Evolutionary conservation across 2,888 invertebrate species (phyloP), one percentile per base, ranked within the genome.

Genomic region (Steinernema scapterisci): DNA sequence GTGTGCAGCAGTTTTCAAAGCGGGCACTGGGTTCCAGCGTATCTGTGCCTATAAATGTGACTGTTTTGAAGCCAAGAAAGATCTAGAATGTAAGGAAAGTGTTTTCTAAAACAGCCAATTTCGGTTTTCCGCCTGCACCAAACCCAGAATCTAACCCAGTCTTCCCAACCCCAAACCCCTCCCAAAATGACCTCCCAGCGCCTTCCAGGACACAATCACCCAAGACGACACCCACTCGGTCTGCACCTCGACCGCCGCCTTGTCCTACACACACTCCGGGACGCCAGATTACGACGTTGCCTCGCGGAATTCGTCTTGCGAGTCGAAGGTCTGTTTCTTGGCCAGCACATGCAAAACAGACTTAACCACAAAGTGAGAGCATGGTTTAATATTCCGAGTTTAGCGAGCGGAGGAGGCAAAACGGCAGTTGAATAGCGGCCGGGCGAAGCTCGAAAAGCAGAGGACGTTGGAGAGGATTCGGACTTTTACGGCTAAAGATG

Each of bases 371-470:
- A 38, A 38, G 9, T 38, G 38, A 38, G 5, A 38, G n/a, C n/a
- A n/a, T n/a, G n/a, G n/a, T n/a, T n/a, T n/a, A n/a, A n/a, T n/a
- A n/a, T n/a, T n/a, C n/a, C n/a, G n/a, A n/a, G n/a, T 77, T 38
- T 63, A 75, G 76, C 48, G 71, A 11, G 76, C 76, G 25, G 78
- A 75, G 13, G 56, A 48, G 9, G 77, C 78, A 31, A 70, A 63
- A 19, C 72, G 48, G 7, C 70, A 77, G 51, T 44, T 77, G 27
- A 78, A 46, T 27, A 78, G 71, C 25, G 77, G 56, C 45, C 54
- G 71, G 1, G 77, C 77, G 23, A 77, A 77, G 74, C 52, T 77
- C 21, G 74, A 74, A 25, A 77, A 77, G 16, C 78, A 74, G 27
- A 51, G 77, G 38, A 77, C 77, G 2, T 72, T 77, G 23, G 77